These are phyloP conservation scores for Oligia strigilis DNA, from an alignment of 2,888 invertebrate species.

Conservation along the genomic window DNA sequence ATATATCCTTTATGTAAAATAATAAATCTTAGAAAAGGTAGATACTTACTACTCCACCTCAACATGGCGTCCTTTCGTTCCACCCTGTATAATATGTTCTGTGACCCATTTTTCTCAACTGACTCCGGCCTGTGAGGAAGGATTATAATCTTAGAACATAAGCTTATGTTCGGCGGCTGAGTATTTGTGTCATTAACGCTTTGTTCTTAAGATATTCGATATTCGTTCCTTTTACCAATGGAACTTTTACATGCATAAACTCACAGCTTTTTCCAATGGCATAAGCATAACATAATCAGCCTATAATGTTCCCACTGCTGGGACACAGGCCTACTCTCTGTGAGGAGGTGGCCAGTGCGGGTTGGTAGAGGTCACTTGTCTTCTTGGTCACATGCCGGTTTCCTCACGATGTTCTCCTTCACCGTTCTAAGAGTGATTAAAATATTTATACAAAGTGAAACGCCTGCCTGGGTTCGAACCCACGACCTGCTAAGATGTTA, in stretches of 20 bases:
- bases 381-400: too few species aligned
- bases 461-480: too few species aligned
- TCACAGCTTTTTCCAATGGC: neutral
- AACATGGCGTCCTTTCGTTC: neutral
- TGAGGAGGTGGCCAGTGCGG: too few species aligned
- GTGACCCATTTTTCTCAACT: conserved; percentile 53
- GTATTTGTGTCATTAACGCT: neutral
- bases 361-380: too few species aligned
- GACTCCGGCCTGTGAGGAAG: conserved; percentile 12
- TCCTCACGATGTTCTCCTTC: neutral
- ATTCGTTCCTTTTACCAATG: neutral
- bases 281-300: neutral
- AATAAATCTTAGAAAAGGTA: neutral
- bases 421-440: neutral
- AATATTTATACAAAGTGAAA: neutral
- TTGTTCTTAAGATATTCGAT: neutral
- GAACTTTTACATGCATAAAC: neutral
- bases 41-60: neutral
- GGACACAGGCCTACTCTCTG: too few species aligned
- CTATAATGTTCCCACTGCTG: too few species aligned
- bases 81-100: conserved; percentile 37
- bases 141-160: conserved; percentile 29
- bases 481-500: neutral
- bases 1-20: neutral
- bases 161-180: neutral